Conservation (phyloP, 1,140 invertebrate species). For the Pseudobourletiella spinata region DNA sequence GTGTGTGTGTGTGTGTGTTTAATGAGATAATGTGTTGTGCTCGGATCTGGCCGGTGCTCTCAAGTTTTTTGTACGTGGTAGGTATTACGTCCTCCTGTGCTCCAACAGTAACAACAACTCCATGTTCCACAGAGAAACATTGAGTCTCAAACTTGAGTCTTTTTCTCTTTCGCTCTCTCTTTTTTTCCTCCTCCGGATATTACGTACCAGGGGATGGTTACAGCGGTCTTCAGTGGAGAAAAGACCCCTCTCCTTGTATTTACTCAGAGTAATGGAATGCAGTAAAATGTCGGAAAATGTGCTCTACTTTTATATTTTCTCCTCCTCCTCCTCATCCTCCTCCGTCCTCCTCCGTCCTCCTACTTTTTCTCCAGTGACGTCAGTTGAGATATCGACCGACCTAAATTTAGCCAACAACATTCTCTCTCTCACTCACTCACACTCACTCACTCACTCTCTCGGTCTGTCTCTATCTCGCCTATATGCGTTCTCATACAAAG, state of each 20-base stretch:
- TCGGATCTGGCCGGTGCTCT: no score
- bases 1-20: no score
- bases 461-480: not conserved
- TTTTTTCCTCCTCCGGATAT: no score
- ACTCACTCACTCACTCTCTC: not conserved
- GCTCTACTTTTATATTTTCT: not conserved
- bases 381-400: constrained; percentile 7
- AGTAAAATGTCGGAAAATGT: not conserved
- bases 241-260: not conserved
- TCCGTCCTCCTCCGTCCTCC: not conserved
- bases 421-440: not conserved
- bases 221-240: not conserved
- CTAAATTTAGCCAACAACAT: constrained; percentile 10
- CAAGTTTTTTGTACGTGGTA: no score
- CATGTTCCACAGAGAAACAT: no score
- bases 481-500: no score
- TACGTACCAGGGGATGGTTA: no score
- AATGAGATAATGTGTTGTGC: no score
- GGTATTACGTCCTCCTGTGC: no score
- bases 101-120: no score
- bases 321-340: not conserved
- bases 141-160: no score
- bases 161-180: no score
- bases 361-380: constrained; percentile 1
- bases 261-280: not conserved